phyloP scores from a whole-genome alignment of 37 sponge, comb jelly and placozoan species.

The Aplysina aerophoba region DNA sequence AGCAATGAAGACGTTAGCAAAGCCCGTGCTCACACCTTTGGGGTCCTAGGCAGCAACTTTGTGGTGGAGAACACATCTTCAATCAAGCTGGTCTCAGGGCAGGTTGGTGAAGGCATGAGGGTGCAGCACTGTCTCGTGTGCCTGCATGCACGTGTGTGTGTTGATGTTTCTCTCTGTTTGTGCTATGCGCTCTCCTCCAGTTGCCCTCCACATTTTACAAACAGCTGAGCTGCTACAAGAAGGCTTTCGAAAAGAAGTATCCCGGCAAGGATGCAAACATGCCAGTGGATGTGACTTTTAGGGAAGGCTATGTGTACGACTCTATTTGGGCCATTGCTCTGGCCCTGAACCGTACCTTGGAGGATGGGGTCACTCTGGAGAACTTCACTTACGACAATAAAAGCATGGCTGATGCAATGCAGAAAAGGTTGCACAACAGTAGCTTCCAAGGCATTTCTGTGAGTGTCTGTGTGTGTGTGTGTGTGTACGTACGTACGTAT shows the following conservation, averaged over 20 bases:
- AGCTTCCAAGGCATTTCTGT: neutral
- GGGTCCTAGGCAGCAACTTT: neutral
- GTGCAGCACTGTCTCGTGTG: too few relatives aligned
- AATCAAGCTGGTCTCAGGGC: neutral
- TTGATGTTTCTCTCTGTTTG: neutral
- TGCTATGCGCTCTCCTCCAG: neutral
- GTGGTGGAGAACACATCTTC: neutral
- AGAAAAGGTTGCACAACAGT: neutral
- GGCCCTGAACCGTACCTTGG: neutral
- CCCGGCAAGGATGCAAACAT: neutral
- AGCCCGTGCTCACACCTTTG: neutral
- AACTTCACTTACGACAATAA: neutral
- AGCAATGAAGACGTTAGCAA: neutral
- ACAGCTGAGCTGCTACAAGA: neutral
- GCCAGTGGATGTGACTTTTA: neutral
- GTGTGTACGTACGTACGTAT: neutral
- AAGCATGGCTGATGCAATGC: neutral
- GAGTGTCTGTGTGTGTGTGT: slow-evolving; percentile 12
- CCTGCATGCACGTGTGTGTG: neutral
- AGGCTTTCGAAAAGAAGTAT: neutral
- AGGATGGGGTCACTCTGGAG: neutral
- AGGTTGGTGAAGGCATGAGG: neutral
- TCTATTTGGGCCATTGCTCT: neutral
- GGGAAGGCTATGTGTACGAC: neutral
- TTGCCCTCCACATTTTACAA: too few relatives aligned